Evolutionary conservation across 2,113 vertebrate species (phyloP), one percentile per base, ranked within the genome.

Genomic region (Oreocharis arfaki): DNA sequence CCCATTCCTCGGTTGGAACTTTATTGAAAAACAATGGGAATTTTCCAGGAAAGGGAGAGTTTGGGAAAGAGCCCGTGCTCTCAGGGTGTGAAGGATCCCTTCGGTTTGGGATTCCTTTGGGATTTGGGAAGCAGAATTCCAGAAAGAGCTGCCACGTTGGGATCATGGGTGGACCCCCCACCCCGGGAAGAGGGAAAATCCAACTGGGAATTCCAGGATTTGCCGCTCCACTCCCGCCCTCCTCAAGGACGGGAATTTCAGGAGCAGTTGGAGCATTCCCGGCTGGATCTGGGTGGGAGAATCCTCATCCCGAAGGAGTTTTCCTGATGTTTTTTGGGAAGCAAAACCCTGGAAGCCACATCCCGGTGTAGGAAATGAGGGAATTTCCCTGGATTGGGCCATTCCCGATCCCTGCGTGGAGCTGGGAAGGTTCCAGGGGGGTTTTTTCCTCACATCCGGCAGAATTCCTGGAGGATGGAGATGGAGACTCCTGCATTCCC

Each of bases 161-260:
- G 41, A 5, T 17, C 13, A 15, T 0, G 4, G 41, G 21, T 0
- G 5, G 39, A 30, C 32, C 35, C n/a, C n/a, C n/a, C n/a, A n/a
- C n/a, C 16, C 26, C 0, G 2, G 77, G n/a, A 77, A 78, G 63
- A 11, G 32, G 30, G 30, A 19, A 52, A 67, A 35, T 59, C 67
- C 20, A 0, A 5, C 50, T 20, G n/a, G 37, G 24, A 39, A 57
- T 59, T 21, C 59, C 16, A 17, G 56, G 49, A 41, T 84, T 47
- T 76, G 52, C 49, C 32, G 22, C 19, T 93, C 28, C 26, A 7
- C 13, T 37, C 17, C 33, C 0, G 0, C 4, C 46, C 19, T n/a
- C 42, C 23, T 47, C 42, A 20, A 46, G 37, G n/a, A 2, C 1
- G 7, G 4, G 19, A 27, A 35, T 65, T 91, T 88, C 23, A 7